Evolutionary conservation across 2,888 invertebrate genomes (phyloP).

Genomic region (Cyrtodaria siliqua): DNA sequence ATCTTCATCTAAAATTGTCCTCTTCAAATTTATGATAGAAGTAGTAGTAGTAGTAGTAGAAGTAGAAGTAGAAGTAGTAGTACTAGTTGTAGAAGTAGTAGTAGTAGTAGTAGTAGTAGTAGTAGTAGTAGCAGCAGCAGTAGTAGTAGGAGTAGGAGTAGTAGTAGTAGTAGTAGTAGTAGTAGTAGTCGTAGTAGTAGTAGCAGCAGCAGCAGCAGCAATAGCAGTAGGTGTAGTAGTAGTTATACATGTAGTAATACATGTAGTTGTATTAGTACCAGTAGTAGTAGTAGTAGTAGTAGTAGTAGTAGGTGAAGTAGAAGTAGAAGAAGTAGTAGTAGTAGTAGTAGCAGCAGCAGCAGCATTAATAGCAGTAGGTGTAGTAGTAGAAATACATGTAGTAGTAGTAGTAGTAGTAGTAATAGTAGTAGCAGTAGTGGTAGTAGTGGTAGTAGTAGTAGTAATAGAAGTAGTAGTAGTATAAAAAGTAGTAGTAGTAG

Average conservation of each 20-base stretch:
- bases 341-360: constrained; percentile 7
- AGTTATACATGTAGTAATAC: constrained; percentile 11
- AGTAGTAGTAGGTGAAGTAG: constrained; percentile 17
- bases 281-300: constrained; percentile 21
- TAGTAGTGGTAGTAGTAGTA: constrained; percentile 13
- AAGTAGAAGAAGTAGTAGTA: constrained; percentile 19
- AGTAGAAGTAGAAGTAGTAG: constrained; percentile 21
- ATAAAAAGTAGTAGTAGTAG: not conserved
- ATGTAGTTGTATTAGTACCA: constrained; percentile 14
- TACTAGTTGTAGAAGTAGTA: constrained; percentile 13
- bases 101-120: constrained; percentile 17
- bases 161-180: too few species aligned
- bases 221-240: constrained; percentile 1
- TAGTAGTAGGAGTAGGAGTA: constrained; percentile 11
- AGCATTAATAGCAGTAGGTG: constrained; percentile 14
- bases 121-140: constrained; percentile 12
- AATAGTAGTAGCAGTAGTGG: constrained; percentile 17
- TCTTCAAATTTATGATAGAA: too few species aligned
- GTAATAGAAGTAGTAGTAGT: constrained; percentile 14
- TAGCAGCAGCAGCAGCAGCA: not conserved
- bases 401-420: constrained; percentile 24
- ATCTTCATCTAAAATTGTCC: too few species aligned
- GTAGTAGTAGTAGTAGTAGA: constrained; percentile 20
- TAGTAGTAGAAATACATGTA: constrained; percentile 4
- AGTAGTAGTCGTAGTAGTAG: too few species aligned